These are phyloP conservation scores for Pogonognathellus flavescens DNA, from an alignment of 1,140 invertebrate species.

Conservation along the genomic window DNA sequence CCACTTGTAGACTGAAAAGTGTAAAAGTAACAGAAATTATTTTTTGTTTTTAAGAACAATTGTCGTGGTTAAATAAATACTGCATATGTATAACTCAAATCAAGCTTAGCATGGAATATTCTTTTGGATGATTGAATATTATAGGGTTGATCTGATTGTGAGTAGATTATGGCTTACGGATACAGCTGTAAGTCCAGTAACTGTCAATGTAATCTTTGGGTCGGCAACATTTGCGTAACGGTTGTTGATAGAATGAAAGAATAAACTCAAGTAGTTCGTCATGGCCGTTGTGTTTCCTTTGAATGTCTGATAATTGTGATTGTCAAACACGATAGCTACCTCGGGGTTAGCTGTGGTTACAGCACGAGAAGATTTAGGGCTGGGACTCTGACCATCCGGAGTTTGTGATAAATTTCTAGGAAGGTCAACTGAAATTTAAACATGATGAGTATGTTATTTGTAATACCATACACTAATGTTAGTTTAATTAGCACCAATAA, in stretches of 20 bases:
- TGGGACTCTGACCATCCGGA: neutral
- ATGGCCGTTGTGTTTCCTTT: conserved; percentile 26
- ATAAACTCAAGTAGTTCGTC: conserved; percentile 19
- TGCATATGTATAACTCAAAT: too few species aligned
- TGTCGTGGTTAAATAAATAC: too few species aligned
- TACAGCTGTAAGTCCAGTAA: conserved; percentile 1
- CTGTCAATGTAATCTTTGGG: conserved; percentile 3
- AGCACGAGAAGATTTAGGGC: neutral
- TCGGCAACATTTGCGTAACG: conserved; percentile 4
- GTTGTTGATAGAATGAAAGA: conserved; percentile 44
- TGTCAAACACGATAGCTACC: conserved; percentile 40
- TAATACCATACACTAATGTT: too few species aligned
- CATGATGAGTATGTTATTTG: neutral
- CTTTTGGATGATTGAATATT: too few species aligned
- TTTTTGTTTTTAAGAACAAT: too few species aligned
- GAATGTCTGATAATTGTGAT: conserved; percentile 36
- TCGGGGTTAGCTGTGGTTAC: conserved; percentile 7
- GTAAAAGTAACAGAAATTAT: neutral
- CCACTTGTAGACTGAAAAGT: conserved; percentile 11
- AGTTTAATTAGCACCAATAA: too few species aligned
- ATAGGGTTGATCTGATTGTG: too few species aligned
- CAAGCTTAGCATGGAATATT: too few species aligned
- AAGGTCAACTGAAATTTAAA: conserved; percentile 12
- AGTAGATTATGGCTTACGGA: too few species aligned
- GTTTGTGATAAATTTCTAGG: conserved; percentile 1